Conservation (phyloP, 2,888 invertebrate species). For the Seira sanloemensis region DNA sequence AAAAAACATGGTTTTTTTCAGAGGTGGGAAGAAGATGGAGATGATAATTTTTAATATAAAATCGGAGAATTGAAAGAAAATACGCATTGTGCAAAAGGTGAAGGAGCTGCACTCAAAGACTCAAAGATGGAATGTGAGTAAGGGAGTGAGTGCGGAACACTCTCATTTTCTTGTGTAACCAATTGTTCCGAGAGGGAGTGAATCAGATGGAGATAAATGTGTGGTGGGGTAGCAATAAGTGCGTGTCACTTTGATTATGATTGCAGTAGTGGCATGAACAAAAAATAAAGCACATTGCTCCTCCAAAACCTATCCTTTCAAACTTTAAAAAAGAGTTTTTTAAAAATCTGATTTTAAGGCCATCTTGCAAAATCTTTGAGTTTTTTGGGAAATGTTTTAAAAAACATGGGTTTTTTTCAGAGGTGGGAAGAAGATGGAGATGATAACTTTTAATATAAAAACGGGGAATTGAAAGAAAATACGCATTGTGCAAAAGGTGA, state of each 20-base stretch:
- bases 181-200: no score
- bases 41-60: not conserved
- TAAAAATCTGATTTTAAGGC: no score
- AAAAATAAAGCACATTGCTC: constrained; percentile 27
- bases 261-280: constrained; percentile 26
- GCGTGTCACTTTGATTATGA: constrained; percentile 66
- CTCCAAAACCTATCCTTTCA: not conserved
- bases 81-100: no score
- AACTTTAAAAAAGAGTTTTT: no score
- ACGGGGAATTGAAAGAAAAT: constrained; percentile 15
- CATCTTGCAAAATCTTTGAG: no score
- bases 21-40: not conserved
- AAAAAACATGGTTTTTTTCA: no score
- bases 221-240: constrained; percentile 49
- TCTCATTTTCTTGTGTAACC: constrained; percentile 40
- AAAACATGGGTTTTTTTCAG: no score
- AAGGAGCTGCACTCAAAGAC: no score
- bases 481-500: no score
- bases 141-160: no score
- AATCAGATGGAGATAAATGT: constrained; percentile 44
- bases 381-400: no score
- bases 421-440: constrained; percentile 3
- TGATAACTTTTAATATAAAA: not conserved
- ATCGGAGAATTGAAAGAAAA: constrained; percentile 11
- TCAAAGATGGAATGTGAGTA: no score